phyloP scores from a whole-genome alignment of 2,113 vertebrate genomes.

The Charina bottae region DNA sequence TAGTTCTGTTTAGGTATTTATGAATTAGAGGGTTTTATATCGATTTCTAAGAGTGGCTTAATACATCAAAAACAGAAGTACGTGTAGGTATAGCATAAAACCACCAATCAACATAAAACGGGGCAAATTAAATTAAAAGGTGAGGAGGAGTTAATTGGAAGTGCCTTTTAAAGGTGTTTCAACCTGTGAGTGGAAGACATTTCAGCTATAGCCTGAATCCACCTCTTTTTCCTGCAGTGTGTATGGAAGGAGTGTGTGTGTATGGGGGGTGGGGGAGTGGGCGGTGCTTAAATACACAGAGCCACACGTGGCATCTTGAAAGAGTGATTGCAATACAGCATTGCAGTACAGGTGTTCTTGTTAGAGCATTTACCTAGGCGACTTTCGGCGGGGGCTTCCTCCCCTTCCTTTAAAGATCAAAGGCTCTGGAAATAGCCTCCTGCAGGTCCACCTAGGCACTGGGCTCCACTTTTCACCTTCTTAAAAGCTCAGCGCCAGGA shows the following conservation, averaged over 20 bases:
- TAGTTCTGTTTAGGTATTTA: neutral
- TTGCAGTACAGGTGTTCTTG: neutral
- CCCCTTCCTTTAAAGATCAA: conserved; percentile 11
- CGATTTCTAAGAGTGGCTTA: neutral
- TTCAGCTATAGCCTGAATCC: neutral
- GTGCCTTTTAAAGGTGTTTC: neutral
- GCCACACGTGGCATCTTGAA: neutral
- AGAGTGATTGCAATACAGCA: neutral
- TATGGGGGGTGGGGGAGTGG: neutral
- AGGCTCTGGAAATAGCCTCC: neutral
- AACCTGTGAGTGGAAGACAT: neutral
- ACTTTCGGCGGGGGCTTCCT: neutral
- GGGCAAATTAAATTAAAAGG: neutral
- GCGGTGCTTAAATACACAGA: neutral
- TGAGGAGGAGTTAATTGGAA: neutral
- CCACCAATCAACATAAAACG: neutral
- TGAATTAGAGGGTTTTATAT: neutral
- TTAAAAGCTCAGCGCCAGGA: neutral
- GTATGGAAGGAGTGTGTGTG: neutral
- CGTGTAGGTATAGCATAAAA: neutral
- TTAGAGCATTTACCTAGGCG: neutral
- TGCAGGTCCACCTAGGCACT: neutral
- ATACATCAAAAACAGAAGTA: neutral
- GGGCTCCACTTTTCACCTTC: neutral
- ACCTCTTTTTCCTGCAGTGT: neutral